These are phyloP conservation scores for Machimus atricapillus DNA, from an alignment of 2,888 invertebrate genomes.

Conservation along the genomic window DNA sequence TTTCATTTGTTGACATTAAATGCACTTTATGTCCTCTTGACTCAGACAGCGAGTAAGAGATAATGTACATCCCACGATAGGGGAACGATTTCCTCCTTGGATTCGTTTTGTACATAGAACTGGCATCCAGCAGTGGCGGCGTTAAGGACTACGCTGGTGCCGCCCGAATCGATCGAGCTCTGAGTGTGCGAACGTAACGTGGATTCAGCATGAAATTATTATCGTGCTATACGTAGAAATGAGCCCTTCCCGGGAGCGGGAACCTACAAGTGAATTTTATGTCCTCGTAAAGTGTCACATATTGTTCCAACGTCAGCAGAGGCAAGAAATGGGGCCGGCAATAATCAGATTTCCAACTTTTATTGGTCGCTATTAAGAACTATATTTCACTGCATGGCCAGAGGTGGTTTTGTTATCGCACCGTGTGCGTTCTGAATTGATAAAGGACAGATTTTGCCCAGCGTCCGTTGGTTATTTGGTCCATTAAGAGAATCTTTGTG, in stretches of 20 bases:
- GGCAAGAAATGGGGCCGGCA: neutral
- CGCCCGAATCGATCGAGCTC: neutral
- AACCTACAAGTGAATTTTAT: conserved; percentile 32
- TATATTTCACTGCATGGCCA: neutral
- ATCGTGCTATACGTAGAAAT: neutral
- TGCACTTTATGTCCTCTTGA: conserved; percentile 31
- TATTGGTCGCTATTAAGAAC: conserved; percentile 9
- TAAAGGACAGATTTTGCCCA: neutral
- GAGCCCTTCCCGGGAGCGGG: neutral
- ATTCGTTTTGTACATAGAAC: conserved; percentile 9
- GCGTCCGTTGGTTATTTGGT: neutral
- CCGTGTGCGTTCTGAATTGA: neutral
- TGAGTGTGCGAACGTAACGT: conserved; percentile 10
- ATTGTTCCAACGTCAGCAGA: conserved; percentile 28
- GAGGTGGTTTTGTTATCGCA: neutral
- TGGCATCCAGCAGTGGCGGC: neutral
- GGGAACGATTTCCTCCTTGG: conserved; percentile 13
- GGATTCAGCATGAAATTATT: conserved; percentile 26
- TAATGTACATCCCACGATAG: conserved; percentile 29
- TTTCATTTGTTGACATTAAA: conserved; percentile 32
- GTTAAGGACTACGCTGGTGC: neutral
- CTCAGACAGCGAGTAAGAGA: conserved; percentile 23
- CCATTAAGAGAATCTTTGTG: neutral
- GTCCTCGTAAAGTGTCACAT: conserved; percentile 35
- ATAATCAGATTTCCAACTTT: conserved; percentile 22